Percentiles rank a stretch among this genome's conserved stretches.
Conservation (phyloP, 2,113 vertebrate species). For the Campylomormyrus numenius region DNA sequence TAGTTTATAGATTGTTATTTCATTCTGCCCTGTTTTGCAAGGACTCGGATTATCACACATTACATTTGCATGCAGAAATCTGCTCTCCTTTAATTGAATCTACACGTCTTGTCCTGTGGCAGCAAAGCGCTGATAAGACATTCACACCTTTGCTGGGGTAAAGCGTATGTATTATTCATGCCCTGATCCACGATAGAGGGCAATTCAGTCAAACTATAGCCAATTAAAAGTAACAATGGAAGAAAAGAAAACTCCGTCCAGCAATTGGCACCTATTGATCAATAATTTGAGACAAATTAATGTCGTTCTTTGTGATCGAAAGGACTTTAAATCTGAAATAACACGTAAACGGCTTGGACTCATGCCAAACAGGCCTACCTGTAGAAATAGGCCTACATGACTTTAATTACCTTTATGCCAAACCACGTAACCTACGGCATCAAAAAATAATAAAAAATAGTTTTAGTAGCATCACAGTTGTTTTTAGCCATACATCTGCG, state of each 20-base stretch:
- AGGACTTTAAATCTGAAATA: neutral
- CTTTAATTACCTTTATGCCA: neutral
- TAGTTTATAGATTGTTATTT: neutral
- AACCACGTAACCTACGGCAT: neutral
- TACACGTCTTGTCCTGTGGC: neutral
- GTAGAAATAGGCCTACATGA: neutral
- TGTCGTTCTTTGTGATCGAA: neutral
- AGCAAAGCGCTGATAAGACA: neutral
- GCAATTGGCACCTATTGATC: constrained; percentile 37
- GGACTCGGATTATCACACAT: neutral
- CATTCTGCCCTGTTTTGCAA: neutral
- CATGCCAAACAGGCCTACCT: neutral
- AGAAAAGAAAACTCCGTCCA: constrained; percentile 42
- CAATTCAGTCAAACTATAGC: constrained; percentile 35
- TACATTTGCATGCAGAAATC: neutral
- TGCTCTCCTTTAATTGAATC: neutral
- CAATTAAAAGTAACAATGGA: constrained; percentile 38
- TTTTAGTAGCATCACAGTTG: neutral
- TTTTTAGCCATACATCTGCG: neutral
- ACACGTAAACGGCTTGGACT: neutral
- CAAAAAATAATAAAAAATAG: neutral
- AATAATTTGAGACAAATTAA: constrained; percentile 27
- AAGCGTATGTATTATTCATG: neutral
- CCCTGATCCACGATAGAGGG: neutral
- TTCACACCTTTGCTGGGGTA: constrained; percentile 11